These are phyloP conservation scores for Phataginus tetradactyla DNA, from an alignment of 2,797 vertebrate genomes.

Conservation along the genomic window DNA sequence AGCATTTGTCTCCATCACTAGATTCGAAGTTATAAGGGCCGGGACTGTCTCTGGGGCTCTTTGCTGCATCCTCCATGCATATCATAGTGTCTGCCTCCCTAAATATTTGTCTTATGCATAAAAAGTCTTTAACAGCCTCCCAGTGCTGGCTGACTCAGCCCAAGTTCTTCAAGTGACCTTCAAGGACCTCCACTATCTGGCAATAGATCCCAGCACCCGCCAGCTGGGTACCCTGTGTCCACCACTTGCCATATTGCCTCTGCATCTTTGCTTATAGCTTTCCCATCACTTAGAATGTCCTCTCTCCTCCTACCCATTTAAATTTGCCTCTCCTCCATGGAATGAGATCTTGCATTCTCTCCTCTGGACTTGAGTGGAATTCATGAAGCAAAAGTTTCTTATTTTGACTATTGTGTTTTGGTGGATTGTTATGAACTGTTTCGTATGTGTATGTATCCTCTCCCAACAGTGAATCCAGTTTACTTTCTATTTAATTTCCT, in stretches of 20 bases:
- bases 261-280: background rate
- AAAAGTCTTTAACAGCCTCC: background rate
- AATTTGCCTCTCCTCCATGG: background rate
- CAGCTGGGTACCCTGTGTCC: background rate
- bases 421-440: background rate
- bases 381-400: slow-evolving; percentile 4
- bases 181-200: background rate
- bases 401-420: background rate
- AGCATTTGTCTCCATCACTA: background rate
- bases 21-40: background rate
- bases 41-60: background rate
- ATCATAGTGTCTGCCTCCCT: background rate
- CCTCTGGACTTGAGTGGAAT: background rate
- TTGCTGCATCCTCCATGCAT: background rate
- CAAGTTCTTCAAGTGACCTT: background rate
- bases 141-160: background rate
- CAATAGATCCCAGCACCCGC: background rate
- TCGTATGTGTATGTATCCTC: slow-evolving; percentile 33
- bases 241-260: background rate
- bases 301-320: background rate
- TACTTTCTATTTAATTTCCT: slow-evolving; percentile 77
- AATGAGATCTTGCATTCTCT: background rate
- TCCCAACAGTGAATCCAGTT: slow-evolving; percentile 62
- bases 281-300: background rate
- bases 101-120: background rate